These are phyloP conservation scores for Cremastinae sp. DNA, from an alignment of 2,888 invertebrate species.

Conservation along the genomic window DNA sequence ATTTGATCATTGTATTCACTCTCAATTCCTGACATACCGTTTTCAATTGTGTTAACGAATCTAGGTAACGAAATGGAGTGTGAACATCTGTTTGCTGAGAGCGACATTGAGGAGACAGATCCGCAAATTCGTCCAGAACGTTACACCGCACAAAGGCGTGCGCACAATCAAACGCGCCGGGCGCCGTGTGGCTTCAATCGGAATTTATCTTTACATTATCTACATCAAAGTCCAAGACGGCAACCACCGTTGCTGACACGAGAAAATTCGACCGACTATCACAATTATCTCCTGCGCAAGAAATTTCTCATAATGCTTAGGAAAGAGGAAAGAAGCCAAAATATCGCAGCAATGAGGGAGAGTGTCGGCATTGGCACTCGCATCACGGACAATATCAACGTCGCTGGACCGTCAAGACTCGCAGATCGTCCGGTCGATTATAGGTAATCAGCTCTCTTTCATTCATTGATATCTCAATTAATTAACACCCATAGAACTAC, in stretches of 20 bases:
- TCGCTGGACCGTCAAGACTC: slow-evolving; percentile 76
- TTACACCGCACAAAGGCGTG: slow-evolving; percentile 66
- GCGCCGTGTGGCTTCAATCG: slow-evolving; percentile 66
- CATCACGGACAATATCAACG: slow-evolving; percentile 67
- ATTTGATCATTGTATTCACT: not conserved
- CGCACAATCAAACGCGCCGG: slow-evolving; percentile 66
- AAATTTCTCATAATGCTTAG: no score
- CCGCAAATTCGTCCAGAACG: slow-evolving; percentile 70
- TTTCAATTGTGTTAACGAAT: slow-evolving; percentile 43
- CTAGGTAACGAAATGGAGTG: slow-evolving; percentile 84
- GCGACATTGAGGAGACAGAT: slow-evolving; percentile 83
- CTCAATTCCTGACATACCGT: not conserved
- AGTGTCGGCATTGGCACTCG: no score
- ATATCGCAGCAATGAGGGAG: slow-evolving; percentile 67
- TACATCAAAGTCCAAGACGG: no score
- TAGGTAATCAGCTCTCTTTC: slow-evolving; percentile 68
- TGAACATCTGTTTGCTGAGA: slow-evolving; percentile 85
- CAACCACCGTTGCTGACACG: slow-evolving; percentile 60
- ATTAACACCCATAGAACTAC: slow-evolving; percentile 14
- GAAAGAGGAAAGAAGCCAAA: slow-evolving; percentile 49
- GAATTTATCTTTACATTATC: no score
- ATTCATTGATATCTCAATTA: no score
- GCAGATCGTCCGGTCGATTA: slow-evolving; percentile 73
- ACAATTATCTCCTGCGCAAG: slow-evolving; percentile 42
- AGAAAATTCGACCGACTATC: slow-evolving; percentile 52